phyloP scores from a whole-genome alignment of 2,113 vertebrate species.

The Smithornis capensis region DNA sequence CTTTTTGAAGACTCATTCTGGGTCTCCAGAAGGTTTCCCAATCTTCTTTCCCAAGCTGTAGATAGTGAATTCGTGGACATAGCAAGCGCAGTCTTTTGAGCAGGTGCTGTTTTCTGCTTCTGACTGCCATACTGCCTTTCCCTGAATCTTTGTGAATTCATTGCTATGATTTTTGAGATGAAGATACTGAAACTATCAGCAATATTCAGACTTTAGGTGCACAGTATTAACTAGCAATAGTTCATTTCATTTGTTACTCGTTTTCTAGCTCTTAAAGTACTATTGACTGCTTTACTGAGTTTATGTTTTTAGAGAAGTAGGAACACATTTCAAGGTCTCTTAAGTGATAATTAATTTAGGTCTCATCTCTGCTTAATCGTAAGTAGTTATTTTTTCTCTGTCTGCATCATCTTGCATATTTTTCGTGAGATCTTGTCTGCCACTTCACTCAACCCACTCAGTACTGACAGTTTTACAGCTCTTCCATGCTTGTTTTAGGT shows the following conservation, averaged over 20 bases:
- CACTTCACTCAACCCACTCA: not conserved
- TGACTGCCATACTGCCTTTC: not conserved
- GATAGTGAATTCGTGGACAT: accelerated
- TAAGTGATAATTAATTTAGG: not conserved
- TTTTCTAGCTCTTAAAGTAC: not conserved
- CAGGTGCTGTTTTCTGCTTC: not conserved
- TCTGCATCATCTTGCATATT: not conserved
- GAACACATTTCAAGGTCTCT: not conserved
- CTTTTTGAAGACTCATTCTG: not conserved
- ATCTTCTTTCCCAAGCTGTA: not conserved
- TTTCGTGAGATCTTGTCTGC: not conserved
- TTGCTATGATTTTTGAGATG: not conserved
- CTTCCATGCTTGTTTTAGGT: not conserved
- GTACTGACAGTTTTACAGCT: not conserved
- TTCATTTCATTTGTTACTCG: not conserved
- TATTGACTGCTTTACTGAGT: not conserved
- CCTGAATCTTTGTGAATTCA: not conserved
- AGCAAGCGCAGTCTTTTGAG: not conserved
- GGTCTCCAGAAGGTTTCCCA: not conserved
- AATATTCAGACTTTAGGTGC: not conserved
- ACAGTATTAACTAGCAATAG: not conserved
- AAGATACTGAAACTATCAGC: not conserved
- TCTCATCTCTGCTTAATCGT: not conserved
- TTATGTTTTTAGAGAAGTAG: not conserved
- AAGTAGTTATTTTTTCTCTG: not conserved